Evolutionary conservation across 2,888 invertebrate species (phyloP).

Genomic region (Eucera pruinosa): DNA sequence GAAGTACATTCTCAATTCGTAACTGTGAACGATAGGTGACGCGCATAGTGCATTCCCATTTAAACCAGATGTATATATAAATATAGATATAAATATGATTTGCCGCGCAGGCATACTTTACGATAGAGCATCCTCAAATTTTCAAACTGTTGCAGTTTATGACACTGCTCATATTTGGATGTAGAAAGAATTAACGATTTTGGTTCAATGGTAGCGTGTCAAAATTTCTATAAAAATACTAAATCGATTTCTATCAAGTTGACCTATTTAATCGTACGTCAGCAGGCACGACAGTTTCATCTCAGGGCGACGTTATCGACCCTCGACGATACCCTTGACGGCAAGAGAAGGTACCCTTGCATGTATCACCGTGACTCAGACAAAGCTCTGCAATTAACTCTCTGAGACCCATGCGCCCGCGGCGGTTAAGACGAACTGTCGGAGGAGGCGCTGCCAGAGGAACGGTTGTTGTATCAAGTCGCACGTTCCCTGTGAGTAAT

Average conservation of each 20-base stretch:
- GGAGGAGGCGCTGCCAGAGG: slow-evolving; percentile 61
- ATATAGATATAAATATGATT: slow-evolving; percentile 34
- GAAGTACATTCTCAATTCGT: slow-evolving; percentile 20
- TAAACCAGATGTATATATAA: too few relatives aligned
- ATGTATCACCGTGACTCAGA: slow-evolving; percentile 76
- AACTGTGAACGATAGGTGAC: slow-evolving; percentile 35
- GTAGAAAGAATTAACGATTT: neutral
- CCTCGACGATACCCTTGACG: slow-evolving; percentile 66
- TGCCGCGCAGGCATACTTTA: slow-evolving; percentile 1
- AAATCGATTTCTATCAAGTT: slow-evolving; percentile 37
- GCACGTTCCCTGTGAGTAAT: slow-evolving; percentile 74
- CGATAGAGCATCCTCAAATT: slow-evolving; percentile 1
- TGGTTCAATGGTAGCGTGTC: neutral
- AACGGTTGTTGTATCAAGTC: slow-evolving; percentile 73
- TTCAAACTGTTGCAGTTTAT: neutral
- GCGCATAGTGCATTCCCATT: slow-evolving; percentile 1
- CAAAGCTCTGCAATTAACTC: slow-evolving; percentile 78
- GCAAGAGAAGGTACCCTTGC: slow-evolving; percentile 68
- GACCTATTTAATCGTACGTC: slow-evolving; percentile 70
- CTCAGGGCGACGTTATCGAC: slow-evolving; percentile 72
- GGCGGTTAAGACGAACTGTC: slow-evolving; percentile 75
- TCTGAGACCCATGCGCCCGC: slow-evolving; percentile 69
- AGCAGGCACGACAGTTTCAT: slow-evolving; percentile 70
- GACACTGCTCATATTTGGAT: neutral
- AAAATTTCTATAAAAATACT: slow-evolving; percentile 25